Base-by-base conservation (phyloP, 2,113 vertebrate species). In the Strix uralensis region DNA sequence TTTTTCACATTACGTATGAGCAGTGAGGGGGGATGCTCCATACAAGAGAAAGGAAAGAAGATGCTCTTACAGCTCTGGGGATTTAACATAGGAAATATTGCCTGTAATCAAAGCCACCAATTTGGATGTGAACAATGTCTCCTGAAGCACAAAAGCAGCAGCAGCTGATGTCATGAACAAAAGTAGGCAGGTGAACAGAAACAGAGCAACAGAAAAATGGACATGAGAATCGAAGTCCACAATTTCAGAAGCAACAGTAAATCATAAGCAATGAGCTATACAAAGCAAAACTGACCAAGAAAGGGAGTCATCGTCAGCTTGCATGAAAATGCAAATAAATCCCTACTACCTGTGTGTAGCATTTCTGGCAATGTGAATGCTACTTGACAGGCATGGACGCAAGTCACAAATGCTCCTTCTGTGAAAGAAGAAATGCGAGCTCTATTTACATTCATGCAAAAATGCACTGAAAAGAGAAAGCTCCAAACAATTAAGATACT, bases 101-200 rank as follows among this genome's bases (percentile, higher is more conserved):
- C 63, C 80, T 79, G 83, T 32, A 96, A 86, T 44, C 91, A 94
- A 55, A 94, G 34, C 92, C 93, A 69, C 30, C 62, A 55, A 25
- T 87, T 69, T 65, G 86, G 58, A 61, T 13, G 27, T 57, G 44
- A 91, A 58, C 40, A 51, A 51, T 92, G 84, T 81, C 34, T 94
- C 42, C 29, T 40, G 80, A 92, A 89, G 47, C 49, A 80, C 62
- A 81, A 66, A 88, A 92, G 44, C 36, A 78, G 34, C 59, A 80
- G 54, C 66, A 88, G 79, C 73, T 87, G 75, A 86, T 47, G 23
- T 54, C 10, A 78, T 30, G 52, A 91, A 46, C 46, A 77, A 74
- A 81, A 94, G 44, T 15, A 87, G 47, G 40, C 74, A 92, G 47
- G 44, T 88, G 69, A 89, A 86, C 36, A 92, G 77, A 89, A 80